Conservation (phyloP, 2,888 invertebrate genomes). For the Dorcus hopei region DNA sequence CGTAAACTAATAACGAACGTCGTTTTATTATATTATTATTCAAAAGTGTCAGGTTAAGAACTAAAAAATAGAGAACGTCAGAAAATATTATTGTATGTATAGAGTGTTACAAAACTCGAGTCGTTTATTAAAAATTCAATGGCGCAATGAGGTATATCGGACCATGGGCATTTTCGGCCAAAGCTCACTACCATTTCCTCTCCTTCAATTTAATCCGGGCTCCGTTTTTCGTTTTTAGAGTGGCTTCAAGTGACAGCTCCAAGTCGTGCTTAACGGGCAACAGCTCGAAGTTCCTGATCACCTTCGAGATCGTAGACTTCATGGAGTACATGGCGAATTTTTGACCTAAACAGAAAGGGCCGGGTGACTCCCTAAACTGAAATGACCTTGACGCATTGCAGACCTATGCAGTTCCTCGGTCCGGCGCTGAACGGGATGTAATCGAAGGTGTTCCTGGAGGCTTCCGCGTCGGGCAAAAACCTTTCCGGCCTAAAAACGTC, state of each 20-base stretch:
- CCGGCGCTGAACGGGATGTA: conserved; percentile 8
- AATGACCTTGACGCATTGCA: neutral
- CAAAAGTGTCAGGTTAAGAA: too few species aligned
- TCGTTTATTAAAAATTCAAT: too few species aligned
- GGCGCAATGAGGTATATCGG: too few species aligned
- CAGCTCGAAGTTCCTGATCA: conserved; percentile 52
- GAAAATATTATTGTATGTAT: too few species aligned
- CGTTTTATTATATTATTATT: too few species aligned
- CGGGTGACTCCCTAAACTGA: neutral
- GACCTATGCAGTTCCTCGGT: conserved; percentile 8
- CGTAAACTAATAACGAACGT: too few species aligned
- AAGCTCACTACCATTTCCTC: neutral
- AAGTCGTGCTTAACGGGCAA: conserved; percentile 40
- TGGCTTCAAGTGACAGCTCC: conserved; percentile 48
- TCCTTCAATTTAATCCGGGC: conserved; percentile 42
- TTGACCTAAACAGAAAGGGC: conserved; percentile 40
- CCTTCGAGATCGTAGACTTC: conserved; percentile 53
- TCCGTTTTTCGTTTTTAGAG: conserved; percentile 51
- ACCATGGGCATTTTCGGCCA: too few species aligned
- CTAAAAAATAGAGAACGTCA: too few species aligned
- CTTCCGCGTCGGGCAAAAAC: neutral
- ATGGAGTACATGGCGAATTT: conserved; percentile 55
- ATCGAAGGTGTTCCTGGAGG: neutral
- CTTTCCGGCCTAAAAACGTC: conserved; percentile 4
- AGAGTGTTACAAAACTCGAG: too few species aligned